These are phyloP conservation scores for Eclectus roratus DNA, from an alignment of 2,113 vertebrate genomes.

Conservation along the genomic window DNA sequence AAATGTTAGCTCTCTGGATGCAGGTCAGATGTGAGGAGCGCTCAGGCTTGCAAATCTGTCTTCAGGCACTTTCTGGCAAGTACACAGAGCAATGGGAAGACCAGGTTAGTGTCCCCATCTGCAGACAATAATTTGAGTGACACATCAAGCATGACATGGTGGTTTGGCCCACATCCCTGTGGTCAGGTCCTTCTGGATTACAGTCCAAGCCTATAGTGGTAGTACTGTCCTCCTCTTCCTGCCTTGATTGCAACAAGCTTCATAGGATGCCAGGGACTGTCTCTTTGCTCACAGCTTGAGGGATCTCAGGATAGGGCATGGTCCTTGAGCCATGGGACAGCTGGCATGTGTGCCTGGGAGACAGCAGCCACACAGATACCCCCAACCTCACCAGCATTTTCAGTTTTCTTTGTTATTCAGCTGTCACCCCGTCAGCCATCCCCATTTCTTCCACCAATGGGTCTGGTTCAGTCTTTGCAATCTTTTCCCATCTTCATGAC, in stretches of 20 bases:
- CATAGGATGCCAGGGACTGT: background rate
- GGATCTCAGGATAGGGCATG: background rate
- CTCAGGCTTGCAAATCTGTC: background rate
- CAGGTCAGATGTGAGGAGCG: background rate
- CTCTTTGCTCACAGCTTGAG: background rate
- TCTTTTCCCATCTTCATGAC: background rate
- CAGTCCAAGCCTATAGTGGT: background rate
- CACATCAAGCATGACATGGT: background rate
- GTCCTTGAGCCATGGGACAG: background rate
- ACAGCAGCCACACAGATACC: background rate
- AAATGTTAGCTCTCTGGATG: background rate
- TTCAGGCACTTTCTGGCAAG: background rate
- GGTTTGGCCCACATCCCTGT: background rate
- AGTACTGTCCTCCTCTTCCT: background rate
- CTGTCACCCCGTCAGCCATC: background rate
- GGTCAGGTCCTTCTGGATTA: background rate
- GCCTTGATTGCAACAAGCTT: background rate
- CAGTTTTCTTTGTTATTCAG: background rate
- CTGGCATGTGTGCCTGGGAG: accelerated
- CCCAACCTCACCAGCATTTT: accelerated
- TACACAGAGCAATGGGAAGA: background rate
- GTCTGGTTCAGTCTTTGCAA: background rate
- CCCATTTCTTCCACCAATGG: background rate
- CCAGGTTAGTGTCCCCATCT: background rate
- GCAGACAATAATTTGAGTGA: background rate